Conservation (phyloP, 2,888 invertebrate genomes). For the Hedychridium roseum region DNA sequence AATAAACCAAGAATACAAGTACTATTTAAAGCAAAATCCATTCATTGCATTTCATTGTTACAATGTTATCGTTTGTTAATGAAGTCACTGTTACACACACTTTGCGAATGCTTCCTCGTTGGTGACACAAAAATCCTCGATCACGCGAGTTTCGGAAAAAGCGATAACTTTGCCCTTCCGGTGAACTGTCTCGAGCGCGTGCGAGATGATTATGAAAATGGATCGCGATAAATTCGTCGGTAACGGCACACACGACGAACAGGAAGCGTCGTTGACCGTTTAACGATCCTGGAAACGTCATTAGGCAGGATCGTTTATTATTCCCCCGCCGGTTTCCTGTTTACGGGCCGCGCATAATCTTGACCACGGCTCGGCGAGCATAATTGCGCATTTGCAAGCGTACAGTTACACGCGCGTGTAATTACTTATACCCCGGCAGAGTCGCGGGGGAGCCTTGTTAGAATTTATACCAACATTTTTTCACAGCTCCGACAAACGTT, state of each 20-base stretch:
- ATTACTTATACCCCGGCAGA: constrained; percentile 11
- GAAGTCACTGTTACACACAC: too few relatives aligned
- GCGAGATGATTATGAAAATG: constrained; percentile 8
- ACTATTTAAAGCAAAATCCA: too few relatives aligned
- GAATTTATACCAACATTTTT: too few relatives aligned
- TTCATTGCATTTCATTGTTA: too few relatives aligned
- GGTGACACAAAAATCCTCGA: too few relatives aligned
- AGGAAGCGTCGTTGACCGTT: constrained; percentile 37
- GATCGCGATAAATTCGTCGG: constrained; percentile 26
- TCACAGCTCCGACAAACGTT: too few relatives aligned
- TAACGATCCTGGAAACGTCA: constrained; percentile 39
- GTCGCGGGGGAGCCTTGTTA: too few relatives aligned
- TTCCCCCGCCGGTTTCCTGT: constrained; percentile 20
- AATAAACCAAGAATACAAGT: too few relatives aligned
- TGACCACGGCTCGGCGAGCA: constrained; percentile 15
- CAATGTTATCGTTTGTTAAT: too few relatives aligned
- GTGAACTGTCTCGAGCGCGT: constrained; percentile 2
- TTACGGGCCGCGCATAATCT: constrained; percentile 25
- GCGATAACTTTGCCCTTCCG: too few relatives aligned
- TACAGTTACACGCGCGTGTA: constrained; percentile 21
- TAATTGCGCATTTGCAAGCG: constrained; percentile 32
- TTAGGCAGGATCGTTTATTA: constrained; percentile 41
- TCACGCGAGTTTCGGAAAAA: too few relatives aligned
- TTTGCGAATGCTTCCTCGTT: too few relatives aligned
- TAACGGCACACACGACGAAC: constrained; percentile 31